Base-by-base conservation (phyloP, 2,797 vertebrate genomes). In the Selene dorsalis region DNA sequence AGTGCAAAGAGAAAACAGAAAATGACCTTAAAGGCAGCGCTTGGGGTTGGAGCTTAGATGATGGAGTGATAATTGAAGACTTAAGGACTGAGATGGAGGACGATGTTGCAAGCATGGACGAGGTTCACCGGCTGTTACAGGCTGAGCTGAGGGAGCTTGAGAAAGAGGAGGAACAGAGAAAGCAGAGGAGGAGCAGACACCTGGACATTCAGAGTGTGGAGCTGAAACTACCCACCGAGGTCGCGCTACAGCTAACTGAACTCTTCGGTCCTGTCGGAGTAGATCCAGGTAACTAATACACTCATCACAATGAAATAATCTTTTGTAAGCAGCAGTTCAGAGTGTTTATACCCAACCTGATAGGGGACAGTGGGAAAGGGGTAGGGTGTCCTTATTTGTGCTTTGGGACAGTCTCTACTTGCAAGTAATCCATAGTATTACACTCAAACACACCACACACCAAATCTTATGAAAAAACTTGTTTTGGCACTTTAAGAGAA, bases 191-290 rank as follows among this genome's bases (percentile, higher is more conserved):
- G 62, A 83, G 61, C 41, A 56, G 59, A 41, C 87, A 95, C 62
- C 84, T 99, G 86, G 92, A 92, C 69, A 97, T 99, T 89, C 94
- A 96, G 86, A 95, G 95, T 39, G 87, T 99, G 77, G 98, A 99
- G 81, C 91, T 99, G 69, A 95, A 95, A 62, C 94, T 99, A 18
- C 94, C 97, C 77, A 96, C 97, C 45, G 98, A 99, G 86, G 87
- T 99, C 90, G 98, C 97, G 4, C 89, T 98, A 52, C 98, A 99
- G 30, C 92, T 99, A 38, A 96, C 91, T 73, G 98, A 99, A 83
- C 95, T 99, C 83, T 99, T 99, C 88, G 98, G 98, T n/a, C 96
- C 98, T 45, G 97, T 99, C 67, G 98, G 98, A 75, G 87, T 98
- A 79, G 96, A 98, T 86, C 93, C 95, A 97, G 97, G 98, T 99